Evolutionary conservation across 92 coral and sea anemone species (phyloP), one percentile per base, ranked within the genome.

Genomic region (Meandrina meandrites): DNA sequence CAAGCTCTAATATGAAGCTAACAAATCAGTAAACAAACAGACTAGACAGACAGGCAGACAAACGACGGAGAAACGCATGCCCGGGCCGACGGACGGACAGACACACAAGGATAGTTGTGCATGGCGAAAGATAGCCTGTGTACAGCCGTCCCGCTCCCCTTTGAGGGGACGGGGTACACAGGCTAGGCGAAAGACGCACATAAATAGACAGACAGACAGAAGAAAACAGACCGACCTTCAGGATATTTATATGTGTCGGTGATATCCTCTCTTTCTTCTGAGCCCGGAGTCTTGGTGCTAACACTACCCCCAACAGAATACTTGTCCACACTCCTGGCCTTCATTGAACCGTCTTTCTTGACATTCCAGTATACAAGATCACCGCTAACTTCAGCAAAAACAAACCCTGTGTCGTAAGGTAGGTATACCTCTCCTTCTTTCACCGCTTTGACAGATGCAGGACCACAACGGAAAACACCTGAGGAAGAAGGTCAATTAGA

Each of bases 341-440:
- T 53, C 84, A 86, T 78, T 5, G 89, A 86, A 34, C 89, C 89
- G 67, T 78, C 89, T 21, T 88, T 84, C 31, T 84, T 64, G 24
- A 94, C 96, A 17, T 79, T 78, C 98, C 98, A 96, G 75, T 94
- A 92, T 22, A 96, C 94, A 24, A 57, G 30, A 77, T 96, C 98
- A 18, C 98, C 97, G 42, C 94, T 96, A 12, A 96, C 98, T 76
- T 96, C 98, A 15, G 92, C 97, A 74, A 96, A 96, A 50, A 96
- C 89, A 81, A 96, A 96, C 14, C 83, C 88, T 40, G 93, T 83
- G 87, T 96, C 98, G 79, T 92, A 96, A 8, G 98, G 98, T 10
- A 93, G 67, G 64, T 91, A 91, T 1, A 96, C 94, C 30, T 94
- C 93, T 12, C 98, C 98, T 0, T 94, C 79, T 66, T 96, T 94